phyloP scores from a whole-genome alignment of 2,888 invertebrate species.

The Drosophila paranaensis region DNA sequence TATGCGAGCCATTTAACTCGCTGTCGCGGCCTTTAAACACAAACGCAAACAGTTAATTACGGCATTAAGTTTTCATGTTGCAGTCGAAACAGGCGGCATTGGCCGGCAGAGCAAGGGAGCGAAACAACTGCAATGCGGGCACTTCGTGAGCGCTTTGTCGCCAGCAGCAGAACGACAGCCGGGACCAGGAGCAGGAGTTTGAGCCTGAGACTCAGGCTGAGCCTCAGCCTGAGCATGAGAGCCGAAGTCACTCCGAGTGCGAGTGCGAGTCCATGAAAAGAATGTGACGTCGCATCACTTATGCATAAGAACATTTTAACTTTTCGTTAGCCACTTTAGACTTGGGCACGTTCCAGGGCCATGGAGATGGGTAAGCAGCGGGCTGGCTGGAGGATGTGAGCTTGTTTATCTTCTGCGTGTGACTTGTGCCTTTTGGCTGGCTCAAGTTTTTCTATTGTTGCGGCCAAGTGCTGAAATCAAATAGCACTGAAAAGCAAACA shows the following conservation, averaged over 20 bases:
- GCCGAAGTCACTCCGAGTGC: background rate
- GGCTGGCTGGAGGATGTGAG: background rate
- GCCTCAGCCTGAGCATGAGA: slow-evolving; percentile 13
- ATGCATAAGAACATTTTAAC: slow-evolving; percentile 78
- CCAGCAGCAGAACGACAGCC: slow-evolving; percentile 30
- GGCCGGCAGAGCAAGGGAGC: slow-evolving; percentile 23
- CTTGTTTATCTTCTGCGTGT: slow-evolving; percentile 71
- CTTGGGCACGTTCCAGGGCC: slow-evolving; percentile 47
- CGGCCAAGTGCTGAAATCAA: slow-evolving; percentile 44
- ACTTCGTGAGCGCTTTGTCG: slow-evolving; percentile 75
- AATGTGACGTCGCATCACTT: slow-evolving; percentile 66
- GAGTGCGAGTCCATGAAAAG: slow-evolving; percentile 34
- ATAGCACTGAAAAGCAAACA: slow-evolving; percentile 2
- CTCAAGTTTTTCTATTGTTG: slow-evolving; percentile 39
- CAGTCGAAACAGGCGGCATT: slow-evolving; percentile 48
- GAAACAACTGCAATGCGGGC: slow-evolving; percentile 76
- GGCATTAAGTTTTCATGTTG: slow-evolving; percentile 76
- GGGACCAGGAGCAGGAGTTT: slow-evolving; percentile 24
- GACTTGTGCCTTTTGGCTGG: slow-evolving; percentile 64
- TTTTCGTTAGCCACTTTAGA: slow-evolving; percentile 74
- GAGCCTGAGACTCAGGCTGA: slow-evolving; percentile 11
- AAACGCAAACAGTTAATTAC: slow-evolving; percentile 78
- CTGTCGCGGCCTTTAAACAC: slow-evolving; percentile 54
- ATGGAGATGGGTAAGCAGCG: background rate
- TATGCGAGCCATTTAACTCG: slow-evolving; percentile 47